Base-by-base conservation (phyloP, 2,113 vertebrate genomes). In the Melanerpes formicivorus region DNA sequence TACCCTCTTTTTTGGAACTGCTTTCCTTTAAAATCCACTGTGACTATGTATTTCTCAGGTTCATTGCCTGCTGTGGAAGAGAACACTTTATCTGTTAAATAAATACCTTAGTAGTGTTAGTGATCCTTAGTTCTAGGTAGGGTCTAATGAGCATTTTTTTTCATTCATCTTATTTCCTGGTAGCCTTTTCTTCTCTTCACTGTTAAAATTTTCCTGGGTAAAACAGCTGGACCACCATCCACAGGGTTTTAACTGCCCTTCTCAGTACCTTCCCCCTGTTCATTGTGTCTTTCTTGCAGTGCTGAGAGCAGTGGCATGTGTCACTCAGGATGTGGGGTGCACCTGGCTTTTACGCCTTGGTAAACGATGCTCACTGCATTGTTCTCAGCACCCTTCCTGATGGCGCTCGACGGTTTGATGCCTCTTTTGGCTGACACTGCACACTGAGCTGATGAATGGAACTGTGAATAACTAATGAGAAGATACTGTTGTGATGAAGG, bases 11-110 rank as follows among this genome's bases (percentile, higher is more conserved):
- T 93, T 69, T 87, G 37, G 44, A 82, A 62, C 55, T 50, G 30
- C 23, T 92, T 93, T 60, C 52, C 46, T 92, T 84, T 85, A 83
- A 91, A 87, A 93, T 23, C 16, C 82, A 18, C 72, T 66, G 30
- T 80, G 67, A 87, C 63, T 59, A 65, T 11, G 16, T n/a, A 70
- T 55, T 54, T 62, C n/a, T 62, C 19, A 66, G 40, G 26, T 50
- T 70, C n/a, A 27, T 63, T 74, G 32, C 21, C 62, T 89, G 79
- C 50, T 76, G 18, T 56, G 30, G 60, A 84, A 34, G 58, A 60
- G 79, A 92, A 5, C 10, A 67, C 30, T 71, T 37, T 27, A 26
- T 48, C n/a, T 77, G 52, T 63, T 80, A 46, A 70, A 87, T 14
- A 32, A 81, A 63, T 54, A 29, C 75, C 25, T 48, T 46, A 32